Evolutionary conservation across 2,888 invertebrate species (phyloP).

Genomic region (Dermolepida albohirtum): DNA sequence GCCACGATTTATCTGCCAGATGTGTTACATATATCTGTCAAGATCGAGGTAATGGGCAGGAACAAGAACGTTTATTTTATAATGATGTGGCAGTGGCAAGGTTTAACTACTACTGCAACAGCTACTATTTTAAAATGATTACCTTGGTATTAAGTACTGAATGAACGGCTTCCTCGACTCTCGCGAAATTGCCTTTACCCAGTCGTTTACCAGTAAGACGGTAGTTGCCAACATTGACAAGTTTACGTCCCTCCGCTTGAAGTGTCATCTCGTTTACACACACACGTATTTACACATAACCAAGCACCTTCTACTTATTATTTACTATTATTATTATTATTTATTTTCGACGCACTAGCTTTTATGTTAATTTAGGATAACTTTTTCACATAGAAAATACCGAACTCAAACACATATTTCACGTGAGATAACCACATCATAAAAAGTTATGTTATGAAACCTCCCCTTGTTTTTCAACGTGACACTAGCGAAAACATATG

Average conservation of each 20-base stretch:
- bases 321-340: constrained; percentile 30
- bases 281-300: constrained; percentile 53
- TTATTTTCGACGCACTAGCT: constrained; percentile 47
- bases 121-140: constrained; percentile 43
- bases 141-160: constrained; percentile 77
- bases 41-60: constrained; percentile 36
- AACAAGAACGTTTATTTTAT: constrained; percentile 41
- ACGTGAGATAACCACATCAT: constrained; percentile 54
- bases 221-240: constrained; percentile 77
- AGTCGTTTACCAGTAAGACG: constrained; percentile 76
- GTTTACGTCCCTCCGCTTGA: constrained; percentile 59
- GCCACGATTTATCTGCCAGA: constrained; percentile 25
- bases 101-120: constrained; percentile 38
- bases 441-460: constrained; percentile 52
- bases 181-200: constrained; percentile 82
- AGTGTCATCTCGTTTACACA: constrained; percentile 53
- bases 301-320: constrained; percentile 26
- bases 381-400: constrained; percentile 46
- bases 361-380: constrained; percentile 53
- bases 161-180: constrained; percentile 80
- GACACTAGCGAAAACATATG: constrained; percentile 53
- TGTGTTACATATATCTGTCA: constrained; percentile 40
- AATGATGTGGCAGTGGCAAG: constrained; percentile 38
- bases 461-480: constrained; percentile 49
- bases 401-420: constrained; percentile 52